Conservation (phyloP, 1,140 invertebrate species). For the Eumaeus atala region DNA sequence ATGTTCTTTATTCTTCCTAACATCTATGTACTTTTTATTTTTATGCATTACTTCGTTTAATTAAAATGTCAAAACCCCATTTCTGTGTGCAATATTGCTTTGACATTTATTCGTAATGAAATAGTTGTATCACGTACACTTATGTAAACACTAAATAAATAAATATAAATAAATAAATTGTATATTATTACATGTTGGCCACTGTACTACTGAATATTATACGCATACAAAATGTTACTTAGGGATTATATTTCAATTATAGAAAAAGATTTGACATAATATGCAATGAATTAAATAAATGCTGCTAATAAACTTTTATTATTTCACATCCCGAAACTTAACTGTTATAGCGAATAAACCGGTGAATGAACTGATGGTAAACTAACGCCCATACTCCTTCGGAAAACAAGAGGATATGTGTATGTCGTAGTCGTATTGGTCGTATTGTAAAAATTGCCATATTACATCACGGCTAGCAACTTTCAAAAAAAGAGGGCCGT, state of each 20-base stretch:
- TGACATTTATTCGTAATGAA: neutral
- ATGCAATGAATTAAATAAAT: conserved; percentile 21
- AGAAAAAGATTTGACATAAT: conserved; percentile 11
- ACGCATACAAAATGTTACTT: conserved; percentile 18
- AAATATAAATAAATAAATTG: neutral
- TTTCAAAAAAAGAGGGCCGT: too few relatives aligned
- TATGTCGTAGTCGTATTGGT: too few relatives aligned
- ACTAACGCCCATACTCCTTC: too few relatives aligned
- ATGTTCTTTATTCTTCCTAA: neutral
- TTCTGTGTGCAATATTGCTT: conserved; percentile 6
- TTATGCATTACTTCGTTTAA: too few relatives aligned
- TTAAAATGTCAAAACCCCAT: neutral
- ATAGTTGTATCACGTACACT: neutral
- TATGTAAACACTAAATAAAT: neutral
- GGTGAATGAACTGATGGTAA: too few relatives aligned
- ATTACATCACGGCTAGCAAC: too few relatives aligned
- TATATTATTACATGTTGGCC: conserved; percentile 13
- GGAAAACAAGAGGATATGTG: too few relatives aligned
- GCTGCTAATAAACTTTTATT: conserved; percentile 12
- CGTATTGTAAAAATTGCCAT: too few relatives aligned
- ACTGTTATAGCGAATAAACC: too few relatives aligned
- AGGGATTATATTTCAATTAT: conserved; percentile 14
- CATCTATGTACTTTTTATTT: neutral
- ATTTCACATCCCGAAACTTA: too few relatives aligned
- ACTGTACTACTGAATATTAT: conserved; percentile 3